Evolutionary conservation across 2,888 invertebrate genomes (phyloP), one percentile per base, ranked within the genome.

Genomic region (Apantesis nais): DNA sequence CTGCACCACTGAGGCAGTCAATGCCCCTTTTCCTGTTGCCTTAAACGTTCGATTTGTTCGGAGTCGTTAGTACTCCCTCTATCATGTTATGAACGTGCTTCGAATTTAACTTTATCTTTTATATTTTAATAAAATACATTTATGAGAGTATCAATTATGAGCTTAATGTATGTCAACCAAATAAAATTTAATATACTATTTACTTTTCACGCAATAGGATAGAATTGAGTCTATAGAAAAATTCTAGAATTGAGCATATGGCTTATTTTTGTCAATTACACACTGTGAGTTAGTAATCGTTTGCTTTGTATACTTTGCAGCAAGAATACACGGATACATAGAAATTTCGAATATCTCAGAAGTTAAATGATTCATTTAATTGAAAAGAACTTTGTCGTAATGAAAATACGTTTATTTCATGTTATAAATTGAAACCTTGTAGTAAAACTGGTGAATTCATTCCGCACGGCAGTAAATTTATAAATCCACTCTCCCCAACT

Each of bases 391-490:
- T 52, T 63, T 22, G 52, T 68, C 68, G 83, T 84, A 83, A 84
- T 71, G 72, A 75, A 77, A 78, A 75, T 74, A 74, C 81, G 72
- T 78, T 80, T 78, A 82, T 82, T 83, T 80, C 78, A 81, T 79
- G 78, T 78, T 80, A 83, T 80, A 75, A 80, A 81, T 76, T 77
- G 77, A 78, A 79, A 81, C 79, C 75, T 69, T 62, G 81, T 80
- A 82, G 83, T 86, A 85, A 86, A 87, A 85, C 83, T 86, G 86
- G 82, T 75, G 74, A 84, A 84, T 83, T 85, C 79, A 78, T 82
- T 81, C 78, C 71, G 60, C 72, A 64, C 72, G 71, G 77, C 76
- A 75, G 83, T 87, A 85, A 87, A 86, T 83, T 85, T 86, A 83
- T 85, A 86, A 83, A 82, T 78, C 77, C 73, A 7, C 65, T 22